Evolutionary conservation across 2,797 vertebrate species (phyloP), one percentile per base, ranked within the genome.

Genomic region (Poecile montanus): DNA sequence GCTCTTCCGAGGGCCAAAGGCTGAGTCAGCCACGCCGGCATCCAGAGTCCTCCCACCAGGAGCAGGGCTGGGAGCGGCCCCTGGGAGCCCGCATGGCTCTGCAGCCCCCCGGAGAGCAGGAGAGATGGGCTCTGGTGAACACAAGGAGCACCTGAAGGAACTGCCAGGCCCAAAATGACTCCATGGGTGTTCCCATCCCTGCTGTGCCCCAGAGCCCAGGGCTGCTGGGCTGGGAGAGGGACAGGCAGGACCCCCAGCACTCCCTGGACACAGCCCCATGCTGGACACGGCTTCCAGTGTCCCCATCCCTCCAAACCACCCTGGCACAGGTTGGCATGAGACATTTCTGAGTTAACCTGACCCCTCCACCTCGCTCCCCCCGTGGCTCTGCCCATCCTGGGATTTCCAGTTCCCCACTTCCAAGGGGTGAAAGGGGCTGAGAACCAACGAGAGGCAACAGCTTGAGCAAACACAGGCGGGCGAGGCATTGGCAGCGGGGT

Each of bases 21-120:
- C 94, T 95, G 96, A 95, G 93, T 96, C 96, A 96, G 94, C 95
- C 93, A 27, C 58, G n/a, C 83, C 86, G 42, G 93, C 94, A 95
- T 88, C 90, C 96, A 94, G 95, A 93, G 74, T 93, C 94, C 96
- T 92, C 92, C 91, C 94, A 94, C 85, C 85, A 62, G 79, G 26
- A 86, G 60, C 36, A 1, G 92, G 73, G 88, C 80, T 1, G 42
- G 74, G 71, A 94, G 50, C 92, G 70, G 92, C 95, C 91, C 90
- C 90, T 29, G 93, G 84, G 94, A 95, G 84, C 87, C 94, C 0
- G 2, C n/a, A 2, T 0, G 57, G 94, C 61, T 74, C 63, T 4
- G 2, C 40, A 42, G 78, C 61, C 72, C 87, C 91, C 36, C 1
- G 0, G 53, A 79, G 78, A 44, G 77, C n/a, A 15, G 45, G 29